A percentile compares a stretch with the other conserved stretches of the same genome.
These are phyloP conservation scores for Orchesella cincta DNA, from an alignment of 1,140 invertebrate genomes.

Conservation along the genomic window DNA sequence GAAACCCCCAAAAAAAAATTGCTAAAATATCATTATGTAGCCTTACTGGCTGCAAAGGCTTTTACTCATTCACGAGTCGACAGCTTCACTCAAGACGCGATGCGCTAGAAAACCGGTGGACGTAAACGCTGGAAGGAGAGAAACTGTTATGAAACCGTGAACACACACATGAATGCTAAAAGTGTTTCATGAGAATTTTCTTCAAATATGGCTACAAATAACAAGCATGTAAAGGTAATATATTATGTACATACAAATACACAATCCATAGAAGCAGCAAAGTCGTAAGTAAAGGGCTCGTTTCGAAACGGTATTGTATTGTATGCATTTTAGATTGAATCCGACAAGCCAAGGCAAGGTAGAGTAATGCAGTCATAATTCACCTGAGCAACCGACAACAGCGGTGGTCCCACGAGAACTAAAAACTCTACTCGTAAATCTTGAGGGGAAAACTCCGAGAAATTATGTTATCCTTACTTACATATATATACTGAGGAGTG, in stretches of 20 bases:
- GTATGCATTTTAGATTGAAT: constrained; percentile 25
- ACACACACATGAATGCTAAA: neutral
- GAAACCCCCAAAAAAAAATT: no score
- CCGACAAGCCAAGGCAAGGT: constrained; percentile 22
- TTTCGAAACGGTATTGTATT: neutral
- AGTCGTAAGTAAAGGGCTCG: neutral
- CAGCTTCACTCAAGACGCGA: no score
- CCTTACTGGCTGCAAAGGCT: no score
- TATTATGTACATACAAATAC: neutral
- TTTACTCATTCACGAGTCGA: no score
- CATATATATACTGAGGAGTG: neutral
- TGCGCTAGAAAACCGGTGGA: no score
- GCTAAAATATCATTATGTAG: no score
- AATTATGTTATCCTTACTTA: constrained; percentile 21
- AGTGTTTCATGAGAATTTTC: neutral
- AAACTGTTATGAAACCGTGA: no score
- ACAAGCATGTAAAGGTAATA: constrained; percentile 18
- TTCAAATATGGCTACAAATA: constrained; percentile 1
- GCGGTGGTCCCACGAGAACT: constrained; percentile 25
- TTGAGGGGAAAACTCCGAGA: constrained; percentile 24
- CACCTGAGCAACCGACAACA: constrained; percentile 28
- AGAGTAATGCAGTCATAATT: constrained; percentile 23
- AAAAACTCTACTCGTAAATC: constrained; percentile 26
- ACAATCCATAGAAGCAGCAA: neutral
- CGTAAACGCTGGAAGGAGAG: no score